Percentiles rank a stretch among this genome's conserved stretches.
phyloP scores from a whole-genome alignment of 2,888 invertebrate species.

The Julus scanicus region DNA sequence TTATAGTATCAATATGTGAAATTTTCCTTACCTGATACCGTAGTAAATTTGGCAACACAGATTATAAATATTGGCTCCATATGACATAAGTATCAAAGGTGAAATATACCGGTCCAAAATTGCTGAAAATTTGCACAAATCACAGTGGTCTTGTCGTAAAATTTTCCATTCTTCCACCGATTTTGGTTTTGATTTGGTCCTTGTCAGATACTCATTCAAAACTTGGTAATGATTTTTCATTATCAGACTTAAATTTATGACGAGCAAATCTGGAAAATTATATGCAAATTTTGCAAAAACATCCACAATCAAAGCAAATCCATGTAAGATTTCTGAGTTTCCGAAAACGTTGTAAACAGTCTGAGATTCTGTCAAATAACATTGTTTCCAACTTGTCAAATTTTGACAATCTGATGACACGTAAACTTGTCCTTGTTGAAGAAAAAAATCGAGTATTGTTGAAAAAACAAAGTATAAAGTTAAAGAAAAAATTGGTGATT shows the following conservation, averaged over 20 bases:
- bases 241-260: background rate
- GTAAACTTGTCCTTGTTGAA: background rate
- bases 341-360: background rate
- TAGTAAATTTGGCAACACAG: constrained; percentile 24
- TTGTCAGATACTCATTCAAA: background rate
- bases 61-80: constrained; percentile 30
- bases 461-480: background rate
- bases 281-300: background rate
- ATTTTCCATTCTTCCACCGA: background rate
- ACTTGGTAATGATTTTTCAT: background rate
- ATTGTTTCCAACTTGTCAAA: background rate
- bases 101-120: background rate
- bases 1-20: too few species aligned
- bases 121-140: background rate
- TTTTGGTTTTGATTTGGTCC: background rate
- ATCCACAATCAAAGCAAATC: background rate
- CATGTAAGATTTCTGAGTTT: background rate
- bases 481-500: background rate
- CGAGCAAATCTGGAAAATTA: background rate
- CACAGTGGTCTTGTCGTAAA: constrained; percentile 16
- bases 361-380: background rate
- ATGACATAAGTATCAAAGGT: constrained; percentile 46
- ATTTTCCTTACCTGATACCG: constrained; percentile 25
- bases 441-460: constrained; percentile 2
- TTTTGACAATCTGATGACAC: background rate